phyloP scores from a whole-genome alignment of 1,140 invertebrate genomes.

The Drosophila suzukii region DNA sequence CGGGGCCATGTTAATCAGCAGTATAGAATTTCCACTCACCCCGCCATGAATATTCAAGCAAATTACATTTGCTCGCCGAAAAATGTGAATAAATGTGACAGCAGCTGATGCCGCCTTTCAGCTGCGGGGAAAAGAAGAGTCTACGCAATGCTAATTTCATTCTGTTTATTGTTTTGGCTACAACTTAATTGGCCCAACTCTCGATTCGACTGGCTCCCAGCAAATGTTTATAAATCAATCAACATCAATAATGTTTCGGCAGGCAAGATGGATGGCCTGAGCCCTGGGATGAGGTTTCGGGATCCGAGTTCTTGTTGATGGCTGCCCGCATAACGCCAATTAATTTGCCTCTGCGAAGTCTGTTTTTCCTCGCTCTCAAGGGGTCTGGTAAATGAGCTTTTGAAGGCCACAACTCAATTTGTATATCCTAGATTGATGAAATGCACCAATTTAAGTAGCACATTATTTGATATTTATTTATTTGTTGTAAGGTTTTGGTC shows the following conservation, averaged over 20 bases:
- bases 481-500: too few species aligned
- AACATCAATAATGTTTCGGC: conserved; percentile 72
- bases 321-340: conserved; percentile 48
- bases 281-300: conserved; percentile 7
- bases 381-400: neutral
- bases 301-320: conserved; percentile 34
- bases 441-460: neutral
- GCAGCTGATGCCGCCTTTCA: conserved; percentile 38
- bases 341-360: conserved; percentile 35
- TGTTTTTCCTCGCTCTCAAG: neutral
- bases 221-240: conserved; percentile 81
- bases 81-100: conserved; percentile 62
- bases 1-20: conserved; percentile 62
- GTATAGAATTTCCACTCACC: conserved; percentile 66
- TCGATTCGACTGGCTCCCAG: conserved; percentile 9
- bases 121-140: neutral
- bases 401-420: conserved; percentile 1
- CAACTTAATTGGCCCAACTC: conserved; percentile 70
- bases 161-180: conserved; percentile 80
- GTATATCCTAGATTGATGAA: neutral
- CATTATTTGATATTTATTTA: too few species aligned
- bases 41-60: conserved; percentile 71
- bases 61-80: conserved; percentile 67
- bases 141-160: conserved; percentile 70
- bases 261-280: conserved; percentile 62